Evolutionary conservation across 1,140 invertebrate species (phyloP), one percentile per base, ranked within the genome.

Genomic region (Epicauta chinensis): DNA sequence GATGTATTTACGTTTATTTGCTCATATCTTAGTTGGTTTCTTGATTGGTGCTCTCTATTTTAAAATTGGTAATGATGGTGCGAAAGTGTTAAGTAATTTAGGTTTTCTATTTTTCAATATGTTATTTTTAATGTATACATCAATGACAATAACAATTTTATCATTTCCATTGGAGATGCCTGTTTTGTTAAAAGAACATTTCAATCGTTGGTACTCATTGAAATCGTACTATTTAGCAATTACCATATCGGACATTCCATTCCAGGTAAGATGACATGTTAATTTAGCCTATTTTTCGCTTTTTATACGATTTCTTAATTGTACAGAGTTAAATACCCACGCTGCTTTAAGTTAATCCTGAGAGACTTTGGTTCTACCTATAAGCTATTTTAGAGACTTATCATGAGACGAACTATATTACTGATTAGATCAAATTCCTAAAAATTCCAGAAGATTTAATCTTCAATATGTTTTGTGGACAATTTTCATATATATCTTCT

Each of bases 61-160:
- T 65, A 84, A 93, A 61, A 94, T 95, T 61, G 93, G 93, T 50
- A 89, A 95, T 65, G 91, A 96, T 66, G 93, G 90, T 56, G 86
- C 86, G 56, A 96, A 97, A 76, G 92, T 94, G 16, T 81, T 96
- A 39, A 96, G 93, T 69, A 98, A 98, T 71, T 81, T 95, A 60
- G 93, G 93, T 46, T 97, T 93, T 74, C 77, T 98, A 1, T 98
- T 98, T 77, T 97, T 98, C 81, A 95, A 93, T 68, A 92, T 97
- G 86, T 76, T 98, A 56, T 97, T 98, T 78, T 81, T 97, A 36
- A 97, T 98, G 90, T 98, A 97, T 74, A 95, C 93, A 1, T 93
- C 94, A 1, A 93, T 98, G 85, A 98, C 95, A 68, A 94, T 96
- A 51, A 98, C 94, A 6, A 94, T 98, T 66, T 79, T 98, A 51